Evolutionary conservation across 1,140 invertebrate genomes (phyloP), one percentile per base, ranked within the genome.

Genomic region (Polypedilum vanderplanki): DNA sequence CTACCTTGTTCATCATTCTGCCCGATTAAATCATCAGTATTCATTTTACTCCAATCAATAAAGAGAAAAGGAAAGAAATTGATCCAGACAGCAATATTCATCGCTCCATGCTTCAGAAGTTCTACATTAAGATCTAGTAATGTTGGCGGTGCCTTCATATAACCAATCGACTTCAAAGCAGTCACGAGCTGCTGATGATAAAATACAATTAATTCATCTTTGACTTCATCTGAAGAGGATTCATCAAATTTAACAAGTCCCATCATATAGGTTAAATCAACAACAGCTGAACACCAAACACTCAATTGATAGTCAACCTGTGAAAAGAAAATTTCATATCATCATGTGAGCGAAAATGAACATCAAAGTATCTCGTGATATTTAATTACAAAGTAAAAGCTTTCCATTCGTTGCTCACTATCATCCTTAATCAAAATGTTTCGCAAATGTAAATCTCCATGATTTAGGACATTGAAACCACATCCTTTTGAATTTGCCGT

Each of bases 381-480:
- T 33, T 33, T 5, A 33, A 33, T 70, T 70, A 70, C 65, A 22
- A 70, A 70, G 20, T 10, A 70, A 70, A 22, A 70, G 18, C 18
- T 22, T 70, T 70, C 65, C 5, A 70, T 8, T 20, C 65, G 17
- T 22, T 18, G 17, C 17, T 70, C 20, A 70, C 8, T 18, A 70
- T 70, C 65, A 20, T n/a, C 8, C 10, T 22, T 18, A 70, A 70
- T 70, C 18, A 70, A 12, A 70, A 70, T 20, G 20, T 70, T 70
- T 22, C 65, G 65, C 17, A 70, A 8, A 70, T 70, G 65, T 18
- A 70, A 70, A 20, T 70, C 65, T 1, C 65, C 65, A 70, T 70
- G 65, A 70, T 70, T 70, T 20, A 70, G 5, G 20, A 70, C 65
- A 20, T 70, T 70, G 5, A 70, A 70, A 7, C 65, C 65, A 5